Percentiles rank a stretch among this genome's conserved stretches.
Conservation (phyloP, 2,888 invertebrate species). For the Stenotaenia linearis region DNA sequence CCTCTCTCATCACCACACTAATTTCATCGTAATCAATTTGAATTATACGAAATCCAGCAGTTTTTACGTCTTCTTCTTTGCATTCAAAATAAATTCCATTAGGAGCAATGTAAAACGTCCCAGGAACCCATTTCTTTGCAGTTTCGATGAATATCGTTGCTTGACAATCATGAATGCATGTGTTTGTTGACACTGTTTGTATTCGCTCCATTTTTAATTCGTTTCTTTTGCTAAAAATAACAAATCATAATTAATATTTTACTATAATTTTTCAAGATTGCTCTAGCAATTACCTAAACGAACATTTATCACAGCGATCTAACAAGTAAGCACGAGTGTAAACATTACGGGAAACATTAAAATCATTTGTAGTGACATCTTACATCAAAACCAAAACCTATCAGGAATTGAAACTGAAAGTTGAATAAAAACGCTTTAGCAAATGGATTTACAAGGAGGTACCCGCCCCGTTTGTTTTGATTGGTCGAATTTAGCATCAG, state of each 20-base stretch:
- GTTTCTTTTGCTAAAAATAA: neutral
- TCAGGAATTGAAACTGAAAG: neutral
- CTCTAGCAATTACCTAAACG: too few relatives aligned
- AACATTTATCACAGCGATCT: too few relatives aligned
- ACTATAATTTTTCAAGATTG: too few relatives aligned
- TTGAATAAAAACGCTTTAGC: neutral
- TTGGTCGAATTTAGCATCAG: neutral
- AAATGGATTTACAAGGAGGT: neutral
- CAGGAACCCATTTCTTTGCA: slow-evolving; percentile 6
- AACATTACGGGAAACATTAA: neutral
- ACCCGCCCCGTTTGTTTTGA: neutral
- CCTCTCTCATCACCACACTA: neutral
- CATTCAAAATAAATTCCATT: slow-evolving; percentile 21
- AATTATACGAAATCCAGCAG: neutral
- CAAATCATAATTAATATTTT: neutral
- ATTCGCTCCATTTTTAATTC: neutral
- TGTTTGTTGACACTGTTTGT: neutral
- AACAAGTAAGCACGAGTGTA: too few relatives aligned
- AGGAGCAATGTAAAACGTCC: neutral
- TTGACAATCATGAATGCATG: neutral
- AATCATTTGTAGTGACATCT: neutral
- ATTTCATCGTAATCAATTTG: slow-evolving; percentile 29
- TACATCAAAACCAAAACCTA: neutral
- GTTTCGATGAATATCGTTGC: neutral
- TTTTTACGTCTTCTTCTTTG: neutral